phyloP scores from a whole-genome alignment of 1,140 invertebrate species.

The Lepidotrigona ventralis region DNA sequence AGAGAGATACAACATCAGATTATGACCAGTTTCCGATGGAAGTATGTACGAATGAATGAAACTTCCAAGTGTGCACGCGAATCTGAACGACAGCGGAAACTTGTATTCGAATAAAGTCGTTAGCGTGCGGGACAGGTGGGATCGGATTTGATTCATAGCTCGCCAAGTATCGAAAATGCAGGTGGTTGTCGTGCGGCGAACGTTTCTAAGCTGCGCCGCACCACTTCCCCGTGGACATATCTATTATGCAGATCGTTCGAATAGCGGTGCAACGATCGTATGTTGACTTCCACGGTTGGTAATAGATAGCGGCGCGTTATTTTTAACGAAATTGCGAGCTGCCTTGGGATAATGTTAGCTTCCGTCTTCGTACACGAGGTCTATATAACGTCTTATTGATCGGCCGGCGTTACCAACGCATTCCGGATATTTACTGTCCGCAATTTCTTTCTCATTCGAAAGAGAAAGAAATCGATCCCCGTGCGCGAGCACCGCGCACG shows the following conservation, averaged over 20 bases:
- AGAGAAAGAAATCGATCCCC: not conserved
- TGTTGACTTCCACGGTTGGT: slow-evolving; percentile 7
- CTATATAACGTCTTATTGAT: slow-evolving; percentile 54
- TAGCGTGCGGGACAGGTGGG: not conserved
- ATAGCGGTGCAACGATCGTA: not conserved
- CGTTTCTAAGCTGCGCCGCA: too few species aligned
- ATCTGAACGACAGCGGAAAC: not conserved
- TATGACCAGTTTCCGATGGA: not conserved
- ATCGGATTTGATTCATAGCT: too few species aligned
- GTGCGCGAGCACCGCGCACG: not conserved
- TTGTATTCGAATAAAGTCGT: not conserved
- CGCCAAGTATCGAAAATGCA: not conserved
- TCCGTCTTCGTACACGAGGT: slow-evolving; percentile 4
- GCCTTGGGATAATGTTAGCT: slow-evolving; percentile 48
- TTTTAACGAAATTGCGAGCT: slow-evolving; percentile 58
- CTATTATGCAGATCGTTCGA: slow-evolving; percentile 8
- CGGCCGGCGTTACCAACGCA: slow-evolving; percentile 29
- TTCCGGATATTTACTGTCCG: slow-evolving; percentile 46
- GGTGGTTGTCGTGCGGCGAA: not conserved
- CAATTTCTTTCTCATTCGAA: slow-evolving; percentile 8
- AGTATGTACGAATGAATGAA: not conserved
- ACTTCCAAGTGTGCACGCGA: not conserved
- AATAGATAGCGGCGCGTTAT: slow-evolving; percentile 46
- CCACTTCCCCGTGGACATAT: not conserved
- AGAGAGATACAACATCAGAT: not conserved